Conservation (phyloP, 2,113 vertebrate species). For the Galemys pyrenaicus region DNA sequence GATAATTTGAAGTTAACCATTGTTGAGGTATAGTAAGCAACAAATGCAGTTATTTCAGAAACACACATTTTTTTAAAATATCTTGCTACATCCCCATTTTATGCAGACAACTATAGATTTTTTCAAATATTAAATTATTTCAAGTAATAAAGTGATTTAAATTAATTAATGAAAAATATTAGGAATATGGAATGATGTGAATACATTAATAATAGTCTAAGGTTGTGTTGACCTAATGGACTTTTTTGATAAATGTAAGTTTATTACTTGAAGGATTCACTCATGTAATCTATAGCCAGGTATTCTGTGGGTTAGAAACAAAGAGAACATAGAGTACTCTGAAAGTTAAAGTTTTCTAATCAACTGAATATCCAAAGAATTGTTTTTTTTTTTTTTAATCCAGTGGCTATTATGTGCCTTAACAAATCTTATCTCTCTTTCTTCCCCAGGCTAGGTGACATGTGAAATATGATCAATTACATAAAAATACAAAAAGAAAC, state of each 20-base stretch:
- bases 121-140: neutral
- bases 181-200: neutral
- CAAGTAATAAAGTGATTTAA: neutral
- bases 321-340: neutral
- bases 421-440: neutral
- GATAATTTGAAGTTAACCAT: neutral
- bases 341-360: neutral
- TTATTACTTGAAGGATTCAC: no score
- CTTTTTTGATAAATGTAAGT: neutral
- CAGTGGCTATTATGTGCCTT: neutral
- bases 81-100: neutral
- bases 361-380: neutral
- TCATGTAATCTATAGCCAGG: no score
- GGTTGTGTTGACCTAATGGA: neutral
- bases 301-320: neutral
- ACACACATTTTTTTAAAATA: neutral
- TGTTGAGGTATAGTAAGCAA: neutral
- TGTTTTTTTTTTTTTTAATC: neutral
- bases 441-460: neutral
- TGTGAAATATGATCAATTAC: neutral
- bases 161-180: neutral
- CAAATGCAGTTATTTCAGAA: neutral
- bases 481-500: neutral
- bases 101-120: neutral
- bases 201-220: slow-evolving; percentile 16